Percentiles rank a stretch among this genome's conserved stretches.
These are phyloP conservation scores for Larimichthys polyactis DNA, from an alignment of 2,113 vertebrate genomes.

Conservation along the genomic window DNA sequence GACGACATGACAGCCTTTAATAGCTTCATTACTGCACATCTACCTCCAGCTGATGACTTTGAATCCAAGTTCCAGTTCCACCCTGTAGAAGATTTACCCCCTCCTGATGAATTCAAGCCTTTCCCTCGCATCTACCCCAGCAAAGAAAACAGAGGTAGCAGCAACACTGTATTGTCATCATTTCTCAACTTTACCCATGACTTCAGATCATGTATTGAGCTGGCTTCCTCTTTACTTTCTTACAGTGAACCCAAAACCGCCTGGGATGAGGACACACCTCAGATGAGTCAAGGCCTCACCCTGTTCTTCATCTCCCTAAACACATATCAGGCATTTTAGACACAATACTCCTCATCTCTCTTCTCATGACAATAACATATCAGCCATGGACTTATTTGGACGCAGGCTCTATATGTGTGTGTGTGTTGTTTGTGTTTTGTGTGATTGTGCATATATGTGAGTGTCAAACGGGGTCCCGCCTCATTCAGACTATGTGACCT, in stretches of 20 bases:
- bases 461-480: conserved; percentile 52
- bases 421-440: conserved; percentile 21
- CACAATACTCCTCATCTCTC: conserved; percentile 7
- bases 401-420: conserved; percentile 13
- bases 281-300: conserved; percentile 76
- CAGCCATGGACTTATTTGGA: conserved; percentile 16
- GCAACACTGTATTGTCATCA: neutral
- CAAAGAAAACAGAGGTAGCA: conserved; percentile 90
- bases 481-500: conserved; percentile 68
- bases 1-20: neutral
- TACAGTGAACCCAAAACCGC: conserved; percentile 86
- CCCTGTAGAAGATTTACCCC: conserved; percentile 94
- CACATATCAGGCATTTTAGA: neutral
- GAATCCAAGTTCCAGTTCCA: conserved; percentile 99
- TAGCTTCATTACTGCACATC: conserved; percentile 8
- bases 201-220: neutral
- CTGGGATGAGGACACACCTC: conserved; percentile 86
- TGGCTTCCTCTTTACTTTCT: conserved; percentile 19
- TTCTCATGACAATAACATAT: conserved; percentile 21
- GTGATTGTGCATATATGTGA: conserved; percentile 16
- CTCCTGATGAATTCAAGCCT: conserved; percentile 93
- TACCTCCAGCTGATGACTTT: conserved; percentile 89
- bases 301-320: conserved; percentile 3
- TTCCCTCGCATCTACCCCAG: conserved; percentile 95
- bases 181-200: neutral